Evolutionary conservation across 92 coral and sea anemone genomes (phyloP).

Genomic region (Phenganax stokvisi): DNA sequence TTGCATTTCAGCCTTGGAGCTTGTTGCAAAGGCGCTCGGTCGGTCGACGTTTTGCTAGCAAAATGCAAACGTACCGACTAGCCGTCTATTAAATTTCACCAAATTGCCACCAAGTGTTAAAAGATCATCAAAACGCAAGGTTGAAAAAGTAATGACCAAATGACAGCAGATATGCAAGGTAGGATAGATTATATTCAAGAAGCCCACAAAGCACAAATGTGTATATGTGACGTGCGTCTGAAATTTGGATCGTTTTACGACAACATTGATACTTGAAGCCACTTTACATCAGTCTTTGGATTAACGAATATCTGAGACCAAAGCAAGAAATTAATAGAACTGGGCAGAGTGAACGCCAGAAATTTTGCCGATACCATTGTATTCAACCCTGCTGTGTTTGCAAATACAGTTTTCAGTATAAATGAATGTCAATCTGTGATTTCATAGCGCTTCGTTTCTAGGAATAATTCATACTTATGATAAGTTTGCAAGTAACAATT

Average conservation of each 20-base stretch:
- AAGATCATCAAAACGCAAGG: neutral
- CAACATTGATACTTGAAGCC: neutral
- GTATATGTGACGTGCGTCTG: neutral
- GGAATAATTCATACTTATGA: neutral
- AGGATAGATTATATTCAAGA: neutral
- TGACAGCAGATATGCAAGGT: constrained; percentile 10
- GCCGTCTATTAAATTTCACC: neutral
- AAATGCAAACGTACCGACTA: constrained; percentile 17
- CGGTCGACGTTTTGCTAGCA: constrained; percentile 16
- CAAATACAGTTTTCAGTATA: neutral
- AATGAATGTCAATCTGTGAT: neutral
- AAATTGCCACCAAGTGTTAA: neutral
- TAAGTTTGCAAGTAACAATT: neutral
- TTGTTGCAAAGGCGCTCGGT: constrained; percentile 3
- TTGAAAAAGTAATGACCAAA: neutral
- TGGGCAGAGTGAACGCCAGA: constrained; percentile 16
- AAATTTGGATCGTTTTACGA: neutral
- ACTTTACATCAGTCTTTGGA: neutral
- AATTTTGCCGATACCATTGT: neutral
- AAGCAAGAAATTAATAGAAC: neutral
- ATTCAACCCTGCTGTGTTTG: constrained; percentile 11
- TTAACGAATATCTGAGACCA: neutral
- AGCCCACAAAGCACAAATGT: neutral
- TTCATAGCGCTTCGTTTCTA: neutral
- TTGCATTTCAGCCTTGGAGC: neutral